Evolutionary conservation across 2,888 invertebrate species (phyloP), one percentile per base, ranked within the genome.

Genomic region (Ptilodon capucinus): DNA sequence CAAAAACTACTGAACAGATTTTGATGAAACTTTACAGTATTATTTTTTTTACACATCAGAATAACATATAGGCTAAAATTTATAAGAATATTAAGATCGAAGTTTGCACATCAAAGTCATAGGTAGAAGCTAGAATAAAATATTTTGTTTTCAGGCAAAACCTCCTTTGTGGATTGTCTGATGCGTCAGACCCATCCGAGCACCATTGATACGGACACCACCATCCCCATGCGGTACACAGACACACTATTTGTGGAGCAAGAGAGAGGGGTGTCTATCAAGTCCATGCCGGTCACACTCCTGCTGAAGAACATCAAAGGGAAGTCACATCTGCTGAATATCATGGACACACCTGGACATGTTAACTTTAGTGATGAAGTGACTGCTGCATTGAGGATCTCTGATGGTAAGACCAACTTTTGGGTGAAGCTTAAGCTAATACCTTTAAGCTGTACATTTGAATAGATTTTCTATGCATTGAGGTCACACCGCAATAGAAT

Each of bases 301-400:
- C 93, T 99, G 0, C 87, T 99, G 54, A 98, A 97, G 66, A 98
- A 99, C 79, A 95, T 98, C 0, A 97, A 97, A 76, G 96, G 96
- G 48, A 99, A 99, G 85, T 99, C 98, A n/a, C 99, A 95, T 81
- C 91, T 99, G 32, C 92, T 99, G 74, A 99, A 99, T 75, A 94
- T 99, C 46, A 98, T 99, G 86, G 99, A 99, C 76, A 98, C 99
- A 0, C 99, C 97, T 0, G 97, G 99, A 1, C 99, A 99, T 91
- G 99, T 99, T 0, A 99, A 99, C 82, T 99, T 99, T 82, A 99
- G 99, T 23, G 99, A 99, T 88, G 99, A 99, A 90, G 98, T 97
- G 2, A 98, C 99, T 0, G 99, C 99, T 3, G 98, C 99, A 0
- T 96, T 98, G 91, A 94, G 99, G 53, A 92, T 99, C 60, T 94